phyloP scores from a whole-genome alignment of 2,113 vertebrate species.

The Xiphorhynchus elegans region DNA sequence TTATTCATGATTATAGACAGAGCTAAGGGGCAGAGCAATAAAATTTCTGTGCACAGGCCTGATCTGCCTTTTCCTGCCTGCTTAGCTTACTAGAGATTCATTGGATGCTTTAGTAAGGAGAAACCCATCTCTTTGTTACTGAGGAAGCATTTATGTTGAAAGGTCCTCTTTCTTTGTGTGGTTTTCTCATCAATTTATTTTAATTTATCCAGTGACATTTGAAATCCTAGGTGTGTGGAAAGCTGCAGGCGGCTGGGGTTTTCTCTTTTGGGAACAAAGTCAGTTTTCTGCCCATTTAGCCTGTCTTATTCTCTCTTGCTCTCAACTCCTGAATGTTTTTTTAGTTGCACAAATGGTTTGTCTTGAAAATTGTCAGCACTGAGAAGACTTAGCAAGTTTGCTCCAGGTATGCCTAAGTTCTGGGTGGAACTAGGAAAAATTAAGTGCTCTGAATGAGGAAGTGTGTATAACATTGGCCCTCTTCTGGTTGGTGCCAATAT shows the following conservation, averaged over 20 bases:
- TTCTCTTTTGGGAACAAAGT: background rate
- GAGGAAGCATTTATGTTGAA: background rate
- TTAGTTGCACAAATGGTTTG: background rate
- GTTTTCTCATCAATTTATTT: constrained; percentile 4
- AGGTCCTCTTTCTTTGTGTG: background rate
- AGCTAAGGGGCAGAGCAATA: background rate
- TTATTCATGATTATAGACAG: background rate
- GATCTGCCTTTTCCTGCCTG: background rate
- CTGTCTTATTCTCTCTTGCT: background rate
- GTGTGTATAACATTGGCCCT: background rate
- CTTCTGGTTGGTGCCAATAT: background rate
- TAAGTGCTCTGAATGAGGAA: background rate
- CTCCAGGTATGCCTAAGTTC: background rate
- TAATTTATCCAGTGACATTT: background rate
- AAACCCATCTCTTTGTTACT: background rate
- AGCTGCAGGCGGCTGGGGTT: background rate
- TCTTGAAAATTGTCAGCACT: background rate
- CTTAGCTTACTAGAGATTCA: background rate
- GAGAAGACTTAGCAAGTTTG: background rate
- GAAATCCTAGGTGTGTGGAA: background rate
- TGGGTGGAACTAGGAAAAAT: background rate
- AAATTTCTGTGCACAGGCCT: background rate
- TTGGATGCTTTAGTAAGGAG: background rate
- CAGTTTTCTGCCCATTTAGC: background rate
- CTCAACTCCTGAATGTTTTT: accelerated